Conservation (phyloP, 2,113 vertebrate species). For the Bos javanicus region DNA sequence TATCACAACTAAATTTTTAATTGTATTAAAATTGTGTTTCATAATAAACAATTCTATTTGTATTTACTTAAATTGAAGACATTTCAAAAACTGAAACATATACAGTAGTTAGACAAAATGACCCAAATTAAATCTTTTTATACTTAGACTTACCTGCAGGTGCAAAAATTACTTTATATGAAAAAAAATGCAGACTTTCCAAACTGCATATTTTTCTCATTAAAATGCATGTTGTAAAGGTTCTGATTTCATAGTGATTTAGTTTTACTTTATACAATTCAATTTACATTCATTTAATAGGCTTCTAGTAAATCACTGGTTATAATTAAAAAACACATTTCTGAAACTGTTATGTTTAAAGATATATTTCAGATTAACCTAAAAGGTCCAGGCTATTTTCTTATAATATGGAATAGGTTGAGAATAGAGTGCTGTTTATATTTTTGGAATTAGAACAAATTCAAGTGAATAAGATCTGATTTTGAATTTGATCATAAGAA, state of each 20-base stretch:
- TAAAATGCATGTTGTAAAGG: conserved; percentile 20
- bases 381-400: background rate
- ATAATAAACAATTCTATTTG: background rate
- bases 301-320: background rate
- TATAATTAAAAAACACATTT: conserved; percentile 50
- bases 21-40: background rate
- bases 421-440: background rate
- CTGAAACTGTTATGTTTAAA: conserved; percentile 35
- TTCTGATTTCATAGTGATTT: conserved; percentile 45
- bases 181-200: background rate
- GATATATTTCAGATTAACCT: background rate
- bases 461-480: background rate
- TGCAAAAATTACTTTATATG: background rate
- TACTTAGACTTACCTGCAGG: background rate
- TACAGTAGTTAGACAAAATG: background rate
- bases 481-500: background rate
- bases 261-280: conserved; percentile 44
- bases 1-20: background rate
- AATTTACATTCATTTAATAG: conserved; percentile 42
- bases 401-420: background rate
- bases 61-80: background rate
- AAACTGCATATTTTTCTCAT: background rate
- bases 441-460: background rate
- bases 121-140: background rate
- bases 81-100: background rate